Evolutionary conservation across 1,140 invertebrate species (phyloP).

Genomic region (Delia radicum): DNA sequence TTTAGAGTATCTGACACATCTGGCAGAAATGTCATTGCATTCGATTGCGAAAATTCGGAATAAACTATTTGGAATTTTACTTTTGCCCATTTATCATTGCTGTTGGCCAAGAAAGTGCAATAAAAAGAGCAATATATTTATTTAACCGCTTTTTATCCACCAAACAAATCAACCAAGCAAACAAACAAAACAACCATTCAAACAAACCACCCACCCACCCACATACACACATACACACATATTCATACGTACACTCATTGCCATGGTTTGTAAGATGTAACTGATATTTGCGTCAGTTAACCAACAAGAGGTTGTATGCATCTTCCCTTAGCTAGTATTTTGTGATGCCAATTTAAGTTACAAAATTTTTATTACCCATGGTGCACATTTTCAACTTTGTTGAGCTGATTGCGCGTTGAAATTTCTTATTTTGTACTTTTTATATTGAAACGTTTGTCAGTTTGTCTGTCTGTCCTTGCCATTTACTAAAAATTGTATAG

Average conservation of each 20-base stretch:
- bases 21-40: slow-evolving; percentile 7
- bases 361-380: slow-evolving; percentile 54
- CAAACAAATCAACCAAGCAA: neutral
- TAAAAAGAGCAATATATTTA: slow-evolving; percentile 32
- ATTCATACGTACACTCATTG: neutral
- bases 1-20: slow-evolving; percentile 8
- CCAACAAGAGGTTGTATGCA: slow-evolving; percentile 5
- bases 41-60: slow-evolving; percentile 11
- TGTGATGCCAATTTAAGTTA: slow-evolving; percentile 53
- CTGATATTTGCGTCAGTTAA: neutral
- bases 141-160: slow-evolving; percentile 28
- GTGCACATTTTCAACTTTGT: slow-evolving; percentile 54
- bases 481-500: neutral
- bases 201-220: neutral
- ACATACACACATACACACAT: neutral
- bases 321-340: neutral
- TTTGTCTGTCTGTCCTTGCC: neutral
- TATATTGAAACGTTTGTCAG: neutral
- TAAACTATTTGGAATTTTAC: slow-evolving; percentile 5
- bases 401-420: slow-evolving; percentile 20
- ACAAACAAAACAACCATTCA: neutral
- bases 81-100: slow-evolving; percentile 30
- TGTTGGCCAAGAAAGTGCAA: slow-evolving; percentile 28
- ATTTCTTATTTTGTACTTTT: slow-evolving; percentile 8
- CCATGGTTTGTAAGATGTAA: neutral